These are phyloP conservation scores for Protosalanx chinensis DNA, from an alignment of 2,797 vertebrate genomes.

Conservation along the genomic window DNA sequence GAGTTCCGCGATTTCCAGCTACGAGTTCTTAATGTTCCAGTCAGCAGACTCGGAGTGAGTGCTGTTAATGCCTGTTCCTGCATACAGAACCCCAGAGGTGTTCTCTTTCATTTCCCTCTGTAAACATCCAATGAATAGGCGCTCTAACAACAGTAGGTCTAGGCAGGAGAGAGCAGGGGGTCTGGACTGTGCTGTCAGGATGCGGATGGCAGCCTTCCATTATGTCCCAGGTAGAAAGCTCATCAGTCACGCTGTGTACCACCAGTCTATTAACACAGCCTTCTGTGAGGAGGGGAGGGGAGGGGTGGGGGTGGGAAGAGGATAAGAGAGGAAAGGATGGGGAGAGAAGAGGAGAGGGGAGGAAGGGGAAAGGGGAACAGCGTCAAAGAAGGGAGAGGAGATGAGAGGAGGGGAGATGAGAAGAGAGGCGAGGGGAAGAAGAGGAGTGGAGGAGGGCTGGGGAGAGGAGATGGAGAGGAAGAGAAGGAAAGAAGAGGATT, in stretches of 20 bases:
- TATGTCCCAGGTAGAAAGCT: slow-evolving; percentile 49
- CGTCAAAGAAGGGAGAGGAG: neutral
- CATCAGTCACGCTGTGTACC: slow-evolving; percentile 48
- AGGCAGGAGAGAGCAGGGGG: neutral
- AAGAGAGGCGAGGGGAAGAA: neutral
- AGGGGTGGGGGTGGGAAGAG: neutral
- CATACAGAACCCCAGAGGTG: neutral
- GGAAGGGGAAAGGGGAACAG: neutral
- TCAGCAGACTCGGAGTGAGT: neutral
- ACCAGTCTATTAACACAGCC: slow-evolving; percentile 39
- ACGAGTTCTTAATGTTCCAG: too few species aligned
- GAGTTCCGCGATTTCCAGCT: neutral
- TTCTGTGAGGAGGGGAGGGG: too few species aligned
- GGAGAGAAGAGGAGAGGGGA: too few species aligned
- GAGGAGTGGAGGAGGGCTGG: neutral
- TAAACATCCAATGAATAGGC: neutral
- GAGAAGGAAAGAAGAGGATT: neutral
- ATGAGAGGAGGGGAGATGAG: neutral
- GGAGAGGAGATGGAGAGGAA: neutral
- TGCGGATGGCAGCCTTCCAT: slow-evolving; percentile 38
- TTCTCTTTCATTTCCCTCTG: neutral
- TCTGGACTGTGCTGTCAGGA: neutral
- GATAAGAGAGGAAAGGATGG: rapidly evolving
- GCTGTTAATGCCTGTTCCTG: neutral
- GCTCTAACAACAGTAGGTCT: neutral